Conservation (phyloP, 2,797 vertebrate genomes). For the Discoglossus pictus region DNA sequence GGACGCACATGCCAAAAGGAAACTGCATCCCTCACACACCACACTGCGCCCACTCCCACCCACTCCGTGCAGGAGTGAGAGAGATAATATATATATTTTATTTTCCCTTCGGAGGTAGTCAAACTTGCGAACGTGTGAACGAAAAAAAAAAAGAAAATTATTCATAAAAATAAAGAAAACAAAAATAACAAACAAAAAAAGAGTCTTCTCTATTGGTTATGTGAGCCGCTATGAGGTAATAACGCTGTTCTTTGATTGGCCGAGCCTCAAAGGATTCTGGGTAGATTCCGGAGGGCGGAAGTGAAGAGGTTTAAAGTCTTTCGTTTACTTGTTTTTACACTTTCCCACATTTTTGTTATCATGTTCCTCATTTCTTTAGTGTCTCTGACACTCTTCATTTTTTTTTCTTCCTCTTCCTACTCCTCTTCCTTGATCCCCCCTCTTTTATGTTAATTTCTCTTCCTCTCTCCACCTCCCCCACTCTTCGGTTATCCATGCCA, state of each 20-base stretch:
- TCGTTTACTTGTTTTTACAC: conserved; percentile 42
- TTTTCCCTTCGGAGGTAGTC: conserved; percentile 52
- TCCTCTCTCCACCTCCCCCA: too few species aligned
- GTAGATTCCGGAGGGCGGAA: conserved; percentile 44
- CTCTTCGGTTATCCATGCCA: conserved; percentile 1
- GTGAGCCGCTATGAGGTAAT: conserved; percentile 71
- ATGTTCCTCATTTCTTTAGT: too few species aligned
- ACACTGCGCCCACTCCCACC: conserved; percentile 55
- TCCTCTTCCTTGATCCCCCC: too few species aligned
- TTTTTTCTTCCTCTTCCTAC: conserved; percentile 11
- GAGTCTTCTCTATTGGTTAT: conserved; percentile 67
- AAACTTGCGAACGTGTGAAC: conserved; percentile 54
- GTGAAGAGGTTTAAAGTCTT: conserved; percentile 43
- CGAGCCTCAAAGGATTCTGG: conserved; percentile 50
- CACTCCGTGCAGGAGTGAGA: conserved; percentile 54
- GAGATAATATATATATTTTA: conserved; percentile 48
- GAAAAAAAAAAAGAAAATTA: conserved; percentile 51
- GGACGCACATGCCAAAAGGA: conserved; percentile 19
- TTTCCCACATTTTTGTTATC: conserved; percentile 56
- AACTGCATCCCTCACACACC: conserved; percentile 43
- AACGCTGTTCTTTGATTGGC: conserved; percentile 62
- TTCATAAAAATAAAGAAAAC: conserved; percentile 1
- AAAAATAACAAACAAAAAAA: conserved; percentile 24
- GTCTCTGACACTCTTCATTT: too few species aligned
- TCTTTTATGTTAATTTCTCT: too few species aligned